These are phyloP conservation scores for Rhyacophila brunnea DNA, from an alignment of 1,140 invertebrate genomes.

Conservation along the genomic window DNA sequence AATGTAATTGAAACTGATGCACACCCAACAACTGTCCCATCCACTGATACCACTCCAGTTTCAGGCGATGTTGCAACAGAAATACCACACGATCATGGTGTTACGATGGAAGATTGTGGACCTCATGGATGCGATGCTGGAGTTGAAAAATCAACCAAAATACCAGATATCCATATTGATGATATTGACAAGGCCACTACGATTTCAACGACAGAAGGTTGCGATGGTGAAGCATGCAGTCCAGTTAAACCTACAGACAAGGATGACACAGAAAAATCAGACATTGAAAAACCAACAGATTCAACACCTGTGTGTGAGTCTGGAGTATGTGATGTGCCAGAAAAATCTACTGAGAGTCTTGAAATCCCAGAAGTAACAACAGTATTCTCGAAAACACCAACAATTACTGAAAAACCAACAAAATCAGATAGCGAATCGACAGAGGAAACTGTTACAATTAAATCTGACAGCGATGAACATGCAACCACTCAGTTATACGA, in stretches of 20 bases:
- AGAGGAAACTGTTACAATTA: too few species aligned
- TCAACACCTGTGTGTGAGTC: constrained; percentile 4
- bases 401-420: background rate
- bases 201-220: background rate
- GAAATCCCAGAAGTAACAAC: constrained; percentile 13
- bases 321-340: background rate
- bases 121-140: background rate
- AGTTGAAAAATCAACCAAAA: background rate
- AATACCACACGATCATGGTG: too few species aligned
- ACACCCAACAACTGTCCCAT: too few species aligned
- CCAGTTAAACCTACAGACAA: background rate
- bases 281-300: constrained; percentile 12
- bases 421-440: constrained; percentile 3
- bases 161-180: background rate
- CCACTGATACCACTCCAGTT: too few species aligned
- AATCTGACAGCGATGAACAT: too few species aligned
- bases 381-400: constrained; percentile 32
- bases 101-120: too few species aligned
- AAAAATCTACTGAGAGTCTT: constrained; percentile 13
- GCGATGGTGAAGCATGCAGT: background rate
- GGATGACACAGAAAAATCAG: background rate
- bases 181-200: background rate
- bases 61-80: too few species aligned
- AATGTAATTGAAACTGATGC: too few species aligned
- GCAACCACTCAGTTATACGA: too few species aligned